Conservation (phyloP, 2,888 invertebrate genomes). For the Coelinius sp. region DNA sequence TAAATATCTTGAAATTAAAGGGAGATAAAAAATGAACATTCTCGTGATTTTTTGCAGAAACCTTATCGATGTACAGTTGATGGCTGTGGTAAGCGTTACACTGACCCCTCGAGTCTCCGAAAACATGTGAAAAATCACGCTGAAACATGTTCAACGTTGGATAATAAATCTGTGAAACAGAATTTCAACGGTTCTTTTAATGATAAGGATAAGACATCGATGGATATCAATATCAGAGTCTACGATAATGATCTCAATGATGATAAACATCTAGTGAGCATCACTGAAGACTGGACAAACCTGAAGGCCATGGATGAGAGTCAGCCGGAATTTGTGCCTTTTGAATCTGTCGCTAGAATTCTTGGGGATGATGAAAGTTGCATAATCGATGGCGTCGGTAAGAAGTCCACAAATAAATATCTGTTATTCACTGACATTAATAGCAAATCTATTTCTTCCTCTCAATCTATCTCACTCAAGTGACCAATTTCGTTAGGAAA, state of each 20-base stretch:
- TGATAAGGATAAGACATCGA: background rate
- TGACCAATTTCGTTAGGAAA: too few species aligned
- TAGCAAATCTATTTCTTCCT: too few species aligned
- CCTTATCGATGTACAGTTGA: constrained; percentile 92
- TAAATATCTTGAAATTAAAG: background rate
- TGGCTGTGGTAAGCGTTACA: constrained; percentile 92
- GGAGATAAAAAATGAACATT: constrained; percentile 14
- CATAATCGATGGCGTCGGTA: constrained; percentile 54
- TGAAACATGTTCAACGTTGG: constrained; percentile 44
- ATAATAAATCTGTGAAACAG: background rate
- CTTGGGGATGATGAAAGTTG: constrained; percentile 56
- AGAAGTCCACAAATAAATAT: background rate
- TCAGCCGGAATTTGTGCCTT: constrained; percentile 65
- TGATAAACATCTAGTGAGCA: background rate
- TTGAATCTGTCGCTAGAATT: constrained; percentile 62
- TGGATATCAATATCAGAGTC: background rate
- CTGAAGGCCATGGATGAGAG: constrained; percentile 52
- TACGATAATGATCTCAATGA: background rate
- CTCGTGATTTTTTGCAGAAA: constrained; percentile 75
- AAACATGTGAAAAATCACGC: constrained; percentile 92
- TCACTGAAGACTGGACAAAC: constrained; percentile 12
- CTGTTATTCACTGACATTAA: too few species aligned
- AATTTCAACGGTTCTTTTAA: background rate
- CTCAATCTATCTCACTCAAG: too few species aligned
- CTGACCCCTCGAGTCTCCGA: constrained; percentile 92